phyloP scores from a whole-genome alignment of 2,888 invertebrate genomes.

The Ceriagrion tenellum region DNA sequence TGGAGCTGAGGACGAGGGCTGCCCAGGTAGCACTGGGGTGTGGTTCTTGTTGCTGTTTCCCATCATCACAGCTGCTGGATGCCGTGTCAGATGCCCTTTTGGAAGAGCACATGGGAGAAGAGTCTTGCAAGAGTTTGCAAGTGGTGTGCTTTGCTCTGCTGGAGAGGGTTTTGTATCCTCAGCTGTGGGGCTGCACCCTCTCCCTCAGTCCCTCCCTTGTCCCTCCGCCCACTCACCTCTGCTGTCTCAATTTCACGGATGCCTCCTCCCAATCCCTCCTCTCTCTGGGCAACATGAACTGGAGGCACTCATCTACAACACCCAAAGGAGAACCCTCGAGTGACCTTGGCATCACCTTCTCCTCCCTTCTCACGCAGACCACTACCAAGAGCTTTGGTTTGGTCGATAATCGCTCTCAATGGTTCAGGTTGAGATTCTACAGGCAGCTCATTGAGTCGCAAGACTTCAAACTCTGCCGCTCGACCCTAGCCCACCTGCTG shows the following conservation, averaged over 20 bases:
- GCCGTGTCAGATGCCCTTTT: background rate
- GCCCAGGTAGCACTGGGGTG: conserved; percentile 81
- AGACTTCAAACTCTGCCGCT: conserved; percentile 80
- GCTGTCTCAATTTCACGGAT: background rate
- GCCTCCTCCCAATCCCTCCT: background rate
- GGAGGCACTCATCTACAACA: background rate
- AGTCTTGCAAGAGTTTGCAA: conserved; percentile 76
- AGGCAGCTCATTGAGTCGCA: conserved; percentile 81
- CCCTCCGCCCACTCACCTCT: background rate
- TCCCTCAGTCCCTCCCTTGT: background rate
- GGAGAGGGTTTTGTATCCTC: conserved; percentile 82
- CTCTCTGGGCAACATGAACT: conserved; percentile 21
- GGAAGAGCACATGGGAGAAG: background rate
- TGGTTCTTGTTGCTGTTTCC: conserved; percentile 84
- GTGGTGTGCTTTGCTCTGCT: conserved; percentile 79
- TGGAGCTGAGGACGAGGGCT: conserved; percentile 78
- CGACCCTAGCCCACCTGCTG: conserved; percentile 81
- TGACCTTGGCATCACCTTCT: background rate
- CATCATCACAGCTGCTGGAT: conserved; percentile 76
- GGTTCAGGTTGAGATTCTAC: conserved; percentile 79
- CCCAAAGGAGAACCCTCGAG: background rate
- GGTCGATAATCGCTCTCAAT: background rate
- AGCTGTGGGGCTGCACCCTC: conserved; percentile 79
- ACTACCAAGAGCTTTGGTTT: background rate
- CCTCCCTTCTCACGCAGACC: background rate